Evolutionary conservation across 2,888 invertebrate genomes (phyloP), one percentile per base, ranked within the genome.

Genomic region (Thymelicus acteon): DNA sequence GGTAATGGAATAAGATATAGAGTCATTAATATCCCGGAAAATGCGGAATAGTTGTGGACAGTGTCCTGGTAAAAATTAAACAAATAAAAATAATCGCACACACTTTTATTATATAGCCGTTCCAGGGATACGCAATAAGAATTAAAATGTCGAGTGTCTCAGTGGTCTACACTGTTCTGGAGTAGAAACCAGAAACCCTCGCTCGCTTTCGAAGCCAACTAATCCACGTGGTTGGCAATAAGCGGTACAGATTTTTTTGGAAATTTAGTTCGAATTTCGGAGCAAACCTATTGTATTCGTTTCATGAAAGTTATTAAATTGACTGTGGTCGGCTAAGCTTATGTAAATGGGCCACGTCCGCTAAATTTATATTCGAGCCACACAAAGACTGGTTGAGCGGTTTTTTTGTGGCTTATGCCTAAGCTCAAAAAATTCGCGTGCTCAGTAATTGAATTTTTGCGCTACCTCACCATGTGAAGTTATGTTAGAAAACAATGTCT

Each of bases 291-390:
- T 57, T 31, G 57, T 57, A 57, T 37, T 37, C 37, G 13, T 57
- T 57, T 13, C 57, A 57, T 57, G 57, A 57, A 57, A 57, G 37
- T 37, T 57, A 37, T 57, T 57, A 57, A 57, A 57, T 57, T 57
- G 57, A 13, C 57, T 57, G 37, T 57, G 31, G 57, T 57, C 57
- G 57, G 57, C 57, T 57, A 31, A 31, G 57, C 57, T 57, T 57
- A 37, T 57, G 57, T 57, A 57, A 57, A 57, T 57, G 57, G 13
- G 6, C 57, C 31, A 57, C 57, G 37, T 57, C 31, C 57, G 57
- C 37, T 57, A 13, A 57, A 57, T 57, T 57, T 57, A 37, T 57
- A 57, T 57, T 57, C 57, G 37, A 57, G 37, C 57, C 31, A 57
- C 31, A 57, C 57, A 57, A 37, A 37, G 57, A 37, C 31, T 7